A percentile compares a stretch with the other conserved stretches of the same genome.
Conservation (phyloP, 2,797 vertebrate species). For the Eurystomus glaucurus region DNA sequence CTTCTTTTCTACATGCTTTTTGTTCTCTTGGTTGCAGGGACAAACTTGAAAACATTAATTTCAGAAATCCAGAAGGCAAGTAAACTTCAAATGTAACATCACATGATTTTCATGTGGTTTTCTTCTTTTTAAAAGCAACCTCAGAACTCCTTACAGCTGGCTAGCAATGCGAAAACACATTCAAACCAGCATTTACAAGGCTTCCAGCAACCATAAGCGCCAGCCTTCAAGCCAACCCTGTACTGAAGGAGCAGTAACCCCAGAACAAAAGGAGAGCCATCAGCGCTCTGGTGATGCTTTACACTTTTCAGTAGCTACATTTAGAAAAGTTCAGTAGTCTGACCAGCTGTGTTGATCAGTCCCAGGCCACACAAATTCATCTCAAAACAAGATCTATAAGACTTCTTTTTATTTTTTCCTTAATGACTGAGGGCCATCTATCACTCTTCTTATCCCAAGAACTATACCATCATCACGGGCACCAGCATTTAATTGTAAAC, state of each 20-base stretch:
- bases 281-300: background rate
- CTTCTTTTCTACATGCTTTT: background rate
- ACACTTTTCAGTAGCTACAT: background rate
- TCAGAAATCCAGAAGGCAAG: background rate
- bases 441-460: background rate
- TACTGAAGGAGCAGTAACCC: background rate
- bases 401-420: background rate
- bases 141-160: background rate
- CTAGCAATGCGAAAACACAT: background rate
- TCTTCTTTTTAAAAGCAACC: background rate
- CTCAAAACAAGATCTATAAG: background rate
- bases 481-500: constrained; percentile 70
- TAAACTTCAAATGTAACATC: background rate
- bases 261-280: background rate
- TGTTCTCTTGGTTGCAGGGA: background rate
- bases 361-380: background rate
- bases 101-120: background rate
- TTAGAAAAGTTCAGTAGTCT: background rate
- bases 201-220: fast-evolving
- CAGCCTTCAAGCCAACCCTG: background rate
- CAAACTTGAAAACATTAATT: background rate
- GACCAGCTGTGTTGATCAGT: background rate
- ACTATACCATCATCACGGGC: background rate
- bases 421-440: background rate
- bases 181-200: background rate